phyloP scores from a whole-genome alignment of 2,113 vertebrate species.

The Hypocryptadius cinnamomeus region DNA sequence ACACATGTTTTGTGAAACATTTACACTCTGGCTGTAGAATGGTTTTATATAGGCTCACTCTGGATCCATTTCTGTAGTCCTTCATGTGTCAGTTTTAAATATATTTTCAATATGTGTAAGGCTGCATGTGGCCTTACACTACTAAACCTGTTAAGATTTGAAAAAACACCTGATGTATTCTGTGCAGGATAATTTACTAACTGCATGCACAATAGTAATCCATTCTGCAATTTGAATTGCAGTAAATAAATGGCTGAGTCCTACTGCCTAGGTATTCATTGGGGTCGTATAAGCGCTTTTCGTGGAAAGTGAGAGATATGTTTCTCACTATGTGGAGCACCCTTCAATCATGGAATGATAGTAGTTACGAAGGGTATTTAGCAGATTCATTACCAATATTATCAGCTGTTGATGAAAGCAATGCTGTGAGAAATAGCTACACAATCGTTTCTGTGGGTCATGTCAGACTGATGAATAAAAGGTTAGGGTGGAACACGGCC shows the following conservation, averaged over 20 bases:
- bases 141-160: background rate
- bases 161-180: background rate
- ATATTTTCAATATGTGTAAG: background rate
- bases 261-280: background rate
- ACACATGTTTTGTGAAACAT: background rate
- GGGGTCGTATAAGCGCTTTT: background rate
- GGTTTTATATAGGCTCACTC: background rate
- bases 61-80: background rate
- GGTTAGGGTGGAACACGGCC: background rate
- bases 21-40: background rate
- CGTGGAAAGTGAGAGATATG: background rate
- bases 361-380: background rate
- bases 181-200: background rate
- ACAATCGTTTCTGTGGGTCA: background rate
- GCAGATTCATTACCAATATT: background rate
- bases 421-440: background rate
- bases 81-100: background rate
- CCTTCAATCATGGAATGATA: background rate
- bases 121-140: background rate
- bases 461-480: constrained; percentile 16
- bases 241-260: background rate
- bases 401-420: background rate
- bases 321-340: background rate
- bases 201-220: background rate
- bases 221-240: background rate